A percentile compares a stretch with the other conserved stretches of the same genome.
Conservation (phyloP, 2,113 vertebrate species). For the Amblyopsis rosae region DNA sequence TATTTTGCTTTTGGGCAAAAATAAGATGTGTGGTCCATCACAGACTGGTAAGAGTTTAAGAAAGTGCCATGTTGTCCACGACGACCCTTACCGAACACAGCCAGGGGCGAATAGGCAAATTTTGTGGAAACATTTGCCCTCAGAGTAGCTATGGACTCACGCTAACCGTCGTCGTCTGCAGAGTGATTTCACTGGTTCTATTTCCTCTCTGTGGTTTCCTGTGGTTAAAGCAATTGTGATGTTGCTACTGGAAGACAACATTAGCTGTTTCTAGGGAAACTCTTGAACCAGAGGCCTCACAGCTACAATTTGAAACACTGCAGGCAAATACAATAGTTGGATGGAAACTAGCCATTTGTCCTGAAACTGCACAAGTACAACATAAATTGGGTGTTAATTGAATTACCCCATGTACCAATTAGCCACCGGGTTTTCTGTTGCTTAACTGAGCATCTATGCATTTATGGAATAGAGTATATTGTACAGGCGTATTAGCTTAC, state of each 20-base stretch:
- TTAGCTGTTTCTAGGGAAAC: constrained; percentile 69
- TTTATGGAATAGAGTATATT: background rate
- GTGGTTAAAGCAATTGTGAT: constrained; percentile 51
- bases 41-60: no score
- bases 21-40: no score
- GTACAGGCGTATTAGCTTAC: no score
- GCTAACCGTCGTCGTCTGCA: constrained; percentile 34
- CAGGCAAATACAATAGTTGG: constrained; percentile 33
- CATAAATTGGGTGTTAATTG: background rate
- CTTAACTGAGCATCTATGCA: background rate
- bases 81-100: constrained; percentile 25
- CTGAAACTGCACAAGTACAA: constrained; percentile 14
- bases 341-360: constrained; percentile 25
- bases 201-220: constrained; percentile 68
- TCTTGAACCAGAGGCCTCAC: constrained; percentile 24
- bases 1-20: no score
- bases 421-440: no score
- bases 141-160: constrained; percentile 24
- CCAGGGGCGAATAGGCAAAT: background rate
- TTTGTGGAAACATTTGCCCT: constrained; percentile 39
- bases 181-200: constrained; percentile 56
- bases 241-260: constrained; percentile 68
- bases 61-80: constrained; percentile 31
- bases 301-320: constrained; percentile 50
- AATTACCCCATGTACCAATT: background rate